A percentile compares a stretch with the other conserved stretches of the same genome.
These are phyloP conservation scores for Limenitis camilla DNA, from an alignment of 2,888 invertebrate species.

Conservation along the genomic window DNA sequence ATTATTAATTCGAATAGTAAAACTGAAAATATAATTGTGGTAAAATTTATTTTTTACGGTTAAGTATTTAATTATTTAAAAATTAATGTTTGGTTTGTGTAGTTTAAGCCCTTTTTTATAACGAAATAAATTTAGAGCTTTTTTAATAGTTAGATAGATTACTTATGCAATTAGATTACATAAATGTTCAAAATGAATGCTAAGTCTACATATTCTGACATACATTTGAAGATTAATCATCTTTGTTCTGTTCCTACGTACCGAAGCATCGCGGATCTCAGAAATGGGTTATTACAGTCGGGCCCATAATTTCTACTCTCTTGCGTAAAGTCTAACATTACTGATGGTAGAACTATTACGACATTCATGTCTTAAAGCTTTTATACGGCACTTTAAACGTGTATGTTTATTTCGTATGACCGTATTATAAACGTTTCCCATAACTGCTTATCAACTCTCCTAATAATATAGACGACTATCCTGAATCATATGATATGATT, in stretches of 20 bases:
- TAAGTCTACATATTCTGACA: conserved; percentile 4
- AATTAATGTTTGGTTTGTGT: no score
- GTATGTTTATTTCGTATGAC: conserved; percentile 12
- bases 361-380: conserved; percentile 15
- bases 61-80: no score
- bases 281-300: conserved; percentile 21
- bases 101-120: no score
- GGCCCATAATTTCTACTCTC: conserved; percentile 19
- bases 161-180: neutral
- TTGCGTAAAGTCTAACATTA: conserved; percentile 23
- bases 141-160: no score
- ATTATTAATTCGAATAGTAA: no score
- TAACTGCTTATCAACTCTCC: conserved; percentile 2
- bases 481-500: neutral
- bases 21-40: no score
- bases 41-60: no score
- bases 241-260: conserved; percentile 5
- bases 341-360: conserved; percentile 10
- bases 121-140: no score
- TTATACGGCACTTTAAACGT: conserved; percentile 6
- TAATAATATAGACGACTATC: neutral
- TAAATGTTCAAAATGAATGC: neutral
- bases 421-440: conserved; percentile 14
- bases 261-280: conserved; percentile 13
- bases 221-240: conserved; percentile 15